phyloP scores from a whole-genome alignment of 1,140 invertebrate species.

The Bombus terrestris region DNA sequence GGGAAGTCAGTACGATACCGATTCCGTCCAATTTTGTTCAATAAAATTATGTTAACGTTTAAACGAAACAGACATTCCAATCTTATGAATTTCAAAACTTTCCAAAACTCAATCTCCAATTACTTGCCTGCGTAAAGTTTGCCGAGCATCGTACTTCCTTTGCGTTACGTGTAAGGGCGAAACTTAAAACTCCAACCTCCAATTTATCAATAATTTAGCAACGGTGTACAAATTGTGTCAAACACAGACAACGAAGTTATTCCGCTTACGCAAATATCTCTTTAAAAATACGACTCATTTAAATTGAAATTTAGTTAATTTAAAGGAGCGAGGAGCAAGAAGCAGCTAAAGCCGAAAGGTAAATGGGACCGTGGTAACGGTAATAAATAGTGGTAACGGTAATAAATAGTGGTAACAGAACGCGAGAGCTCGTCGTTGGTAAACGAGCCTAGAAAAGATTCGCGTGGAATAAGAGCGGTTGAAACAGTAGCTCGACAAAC shows the following conservation, averaged over 20 bases:
- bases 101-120: no score
- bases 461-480: conserved; percentile 43
- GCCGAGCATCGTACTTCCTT: no score
- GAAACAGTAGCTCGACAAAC: conserved; percentile 42
- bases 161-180: neutral
- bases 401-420: neutral
- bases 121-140: no score
- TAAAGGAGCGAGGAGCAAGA: neutral
- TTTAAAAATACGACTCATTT: neutral
- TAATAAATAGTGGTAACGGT: neutral
- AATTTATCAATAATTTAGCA: neutral
- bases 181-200: neutral
- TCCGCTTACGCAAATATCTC: neutral
- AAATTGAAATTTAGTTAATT: neutral
- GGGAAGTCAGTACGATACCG: no score
- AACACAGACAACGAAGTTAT: no score
- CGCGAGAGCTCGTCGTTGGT: neutral
- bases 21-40: no score
- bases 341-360: neutral
- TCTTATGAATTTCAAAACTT: no score
- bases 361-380: neutral
- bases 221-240: no score
- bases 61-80: no score
- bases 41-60: no score
- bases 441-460: conserved; percentile 12